These are phyloP conservation scores for Eilema depressum DNA, from an alignment of 2,888 invertebrate genomes.

Conservation along the genomic window DNA sequence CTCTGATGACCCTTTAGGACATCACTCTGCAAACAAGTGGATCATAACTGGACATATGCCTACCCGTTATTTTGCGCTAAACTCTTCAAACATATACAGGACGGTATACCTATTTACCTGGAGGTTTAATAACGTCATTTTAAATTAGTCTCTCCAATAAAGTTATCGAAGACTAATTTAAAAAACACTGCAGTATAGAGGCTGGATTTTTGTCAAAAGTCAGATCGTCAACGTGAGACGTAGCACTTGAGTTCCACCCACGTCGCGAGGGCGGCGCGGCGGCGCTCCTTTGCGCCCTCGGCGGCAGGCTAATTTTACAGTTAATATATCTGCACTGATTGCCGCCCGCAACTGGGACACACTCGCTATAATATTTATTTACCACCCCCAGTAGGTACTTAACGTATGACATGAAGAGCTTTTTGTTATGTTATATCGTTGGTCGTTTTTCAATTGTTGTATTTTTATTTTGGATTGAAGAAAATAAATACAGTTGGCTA, in stretches of 20 bases:
- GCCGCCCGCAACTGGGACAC: slow-evolving; percentile 61
- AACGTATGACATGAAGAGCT: slow-evolving; percentile 58
- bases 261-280: slow-evolving; percentile 40
- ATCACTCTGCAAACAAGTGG: background rate
- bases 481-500: background rate
- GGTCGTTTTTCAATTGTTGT: slow-evolving; percentile 36
- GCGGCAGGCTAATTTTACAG: slow-evolving; percentile 77
- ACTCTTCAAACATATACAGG: no score
- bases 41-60: no score
- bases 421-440: slow-evolving; percentile 58
- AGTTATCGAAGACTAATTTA: background rate
- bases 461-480: background rate
- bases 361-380: slow-evolving; percentile 70
- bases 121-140: background rate
- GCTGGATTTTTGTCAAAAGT: slow-evolving; percentile 8
- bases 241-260: slow-evolving; percentile 40
- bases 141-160: background rate
- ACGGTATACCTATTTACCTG: no score
- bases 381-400: slow-evolving; percentile 61
- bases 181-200: background rate
- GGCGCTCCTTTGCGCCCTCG: slow-evolving; percentile 47
- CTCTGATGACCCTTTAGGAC: background rate
- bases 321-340: slow-evolving; percentile 83
- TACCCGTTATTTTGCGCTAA: no score
- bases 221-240: slow-evolving; percentile 3